Conservation (phyloP, 2,888 invertebrate species). For the Lasioglossum villosulum region DNA sequence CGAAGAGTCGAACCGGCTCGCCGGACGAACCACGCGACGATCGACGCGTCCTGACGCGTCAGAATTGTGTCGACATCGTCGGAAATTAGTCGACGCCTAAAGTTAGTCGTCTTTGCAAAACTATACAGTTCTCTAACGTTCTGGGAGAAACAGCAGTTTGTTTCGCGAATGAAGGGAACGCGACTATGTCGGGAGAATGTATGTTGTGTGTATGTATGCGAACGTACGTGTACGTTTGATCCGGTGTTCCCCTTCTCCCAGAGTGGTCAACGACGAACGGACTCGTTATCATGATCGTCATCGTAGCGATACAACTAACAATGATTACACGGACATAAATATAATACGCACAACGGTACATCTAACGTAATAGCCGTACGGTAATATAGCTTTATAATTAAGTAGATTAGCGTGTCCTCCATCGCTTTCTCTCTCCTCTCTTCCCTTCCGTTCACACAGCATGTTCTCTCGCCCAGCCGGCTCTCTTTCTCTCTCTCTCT, state of each 20-base stretch:
- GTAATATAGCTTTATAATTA: constrained; percentile 77
- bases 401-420: constrained; percentile 76
- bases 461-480: not conserved
- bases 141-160: not conserved
- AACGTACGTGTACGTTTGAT: constrained; percentile 10
- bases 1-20: not conserved
- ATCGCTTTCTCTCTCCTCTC: constrained; percentile 36
- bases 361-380: constrained; percentile 81
- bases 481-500: not conserved
- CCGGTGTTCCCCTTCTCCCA: constrained; percentile 21
- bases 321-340: constrained; percentile 83
- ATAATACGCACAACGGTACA: constrained; percentile 82
- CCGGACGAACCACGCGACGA: not conserved
- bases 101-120: not conserved
- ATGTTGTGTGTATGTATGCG: not conserved
- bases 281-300: constrained; percentile 55
- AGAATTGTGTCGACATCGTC: not conserved
- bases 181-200: not conserved
- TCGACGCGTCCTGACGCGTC: not conserved
- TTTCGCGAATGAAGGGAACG: not conserved
- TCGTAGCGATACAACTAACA: constrained; percentile 81
- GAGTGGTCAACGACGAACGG: constrained; percentile 18
- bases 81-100: not conserved
- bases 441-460: constrained; percentile 13
- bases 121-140: not conserved